Evolutionary conservation across 2,888 invertebrate species (phyloP), one percentile per base, ranked within the genome.

Genomic region (Hybos culiciformis): DNA sequence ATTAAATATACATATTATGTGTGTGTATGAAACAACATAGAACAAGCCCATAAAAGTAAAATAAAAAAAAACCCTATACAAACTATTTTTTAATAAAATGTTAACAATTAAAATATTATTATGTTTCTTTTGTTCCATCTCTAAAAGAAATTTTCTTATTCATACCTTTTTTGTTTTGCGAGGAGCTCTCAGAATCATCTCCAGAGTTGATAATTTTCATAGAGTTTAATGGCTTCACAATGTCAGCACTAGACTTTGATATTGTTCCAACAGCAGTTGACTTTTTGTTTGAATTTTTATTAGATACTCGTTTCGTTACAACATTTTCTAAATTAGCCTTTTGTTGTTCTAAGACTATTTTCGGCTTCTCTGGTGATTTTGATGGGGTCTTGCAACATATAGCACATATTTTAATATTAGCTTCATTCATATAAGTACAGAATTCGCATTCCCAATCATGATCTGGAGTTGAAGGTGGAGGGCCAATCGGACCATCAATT

Each of bases 391-490:
- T 87, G 57, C 90, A 91, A 59, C 91, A 92, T 40, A 91, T 78
- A 12, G 75, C 72, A 58, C 91, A 91, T 31, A 91, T 83, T 53
- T 80, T 77, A 1, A 79, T 76, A 17, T 80, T 82, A 0, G 82
- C 69, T 47, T 83, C 80, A 59, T 92, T 92, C 4, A 88, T 81
- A 59, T 80, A 90, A 0, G 91, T 92, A 59, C 91, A 92, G 57
- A 88, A 86, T 56, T 87, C 85, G 61, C 91, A 92, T 50, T 84
- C 78, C 91, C 91, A 92, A 43, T 74, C 69, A 12, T 73, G 67
- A 31, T 62, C 67, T 0, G 78, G 75, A 12, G 73, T 69, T 2
- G 70, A 68, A 1, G 74, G 72, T 12, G 70, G 68, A 41, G 64
- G 68, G 3, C 65, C 63, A 9, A 63, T 47, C 9, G 50, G 47